A percentile compares a stretch with the other conserved stretches of the same genome.
phyloP scores from a whole-genome alignment of 2,888 invertebrate species.

The Heliconius sara region DNA sequence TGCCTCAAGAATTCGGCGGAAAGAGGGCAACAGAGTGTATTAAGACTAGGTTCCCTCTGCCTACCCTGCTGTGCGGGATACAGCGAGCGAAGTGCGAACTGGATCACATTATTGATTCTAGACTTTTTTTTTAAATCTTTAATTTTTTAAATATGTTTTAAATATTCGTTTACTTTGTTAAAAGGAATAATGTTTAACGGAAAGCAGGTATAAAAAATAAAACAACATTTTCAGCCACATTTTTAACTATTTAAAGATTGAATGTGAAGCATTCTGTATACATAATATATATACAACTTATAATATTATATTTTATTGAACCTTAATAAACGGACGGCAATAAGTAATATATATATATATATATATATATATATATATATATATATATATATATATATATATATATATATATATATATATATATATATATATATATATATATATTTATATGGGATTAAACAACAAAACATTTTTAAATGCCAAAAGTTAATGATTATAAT shows the following conservation, averaged over 20 bases:
- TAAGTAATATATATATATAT: neutral
- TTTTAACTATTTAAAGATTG: conserved; percentile 1
- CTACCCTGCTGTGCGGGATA: no score
- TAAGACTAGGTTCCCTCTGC: no score
- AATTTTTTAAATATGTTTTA: no score
- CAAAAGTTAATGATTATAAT: neutral
- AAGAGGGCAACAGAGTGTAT: no score
- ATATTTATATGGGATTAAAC: neutral
- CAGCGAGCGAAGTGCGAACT: no score
- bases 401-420: neutral
- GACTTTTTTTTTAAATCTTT: no score
- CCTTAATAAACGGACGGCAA: neutral
- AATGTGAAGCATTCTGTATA: neutral
- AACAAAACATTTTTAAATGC: neutral
- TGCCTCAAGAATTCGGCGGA: no score
- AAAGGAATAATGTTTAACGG: no score
- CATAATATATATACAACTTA: conserved; percentile 2
- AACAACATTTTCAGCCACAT: conserved; percentile 15
- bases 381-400: neutral
- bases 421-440: no score
- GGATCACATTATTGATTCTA: no score
- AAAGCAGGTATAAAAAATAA: neutral
- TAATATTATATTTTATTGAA: neutral
- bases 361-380: no score
- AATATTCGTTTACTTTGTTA: no score